Conservation (phyloP, 2,888 invertebrate species). For the Marasmarcha lunaedactyla region DNA sequence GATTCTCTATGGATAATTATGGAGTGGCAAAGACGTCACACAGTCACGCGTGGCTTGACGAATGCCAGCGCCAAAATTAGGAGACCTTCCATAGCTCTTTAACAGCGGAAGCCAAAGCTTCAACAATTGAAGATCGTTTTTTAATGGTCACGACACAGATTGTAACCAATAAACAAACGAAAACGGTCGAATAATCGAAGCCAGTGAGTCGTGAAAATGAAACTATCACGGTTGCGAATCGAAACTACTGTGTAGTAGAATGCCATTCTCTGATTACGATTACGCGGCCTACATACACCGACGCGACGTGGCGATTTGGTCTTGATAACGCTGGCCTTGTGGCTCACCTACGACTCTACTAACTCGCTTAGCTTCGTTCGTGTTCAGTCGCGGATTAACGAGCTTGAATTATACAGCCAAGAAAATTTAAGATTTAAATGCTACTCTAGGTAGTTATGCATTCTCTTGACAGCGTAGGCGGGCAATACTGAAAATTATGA, state of each 20-base stretch:
- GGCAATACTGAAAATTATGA: no score
- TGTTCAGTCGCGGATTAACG: no score
- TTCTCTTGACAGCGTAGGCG: no score
- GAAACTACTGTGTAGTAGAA: slow-evolving; percentile 40
- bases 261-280: background rate
- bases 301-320: slow-evolving; percentile 46
- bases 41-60: slow-evolving; percentile 39
- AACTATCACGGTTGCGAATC: slow-evolving; percentile 56
- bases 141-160: slow-evolving; percentile 30
- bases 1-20: slow-evolving; percentile 38
- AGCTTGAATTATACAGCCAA: no score
- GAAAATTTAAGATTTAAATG: no score
- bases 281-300: slow-evolving; percentile 49
- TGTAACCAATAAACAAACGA: slow-evolving; percentile 31
- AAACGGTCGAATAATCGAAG: slow-evolving; percentile 42
- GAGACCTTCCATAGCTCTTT: slow-evolving; percentile 17
- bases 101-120: background rate
- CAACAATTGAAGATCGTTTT: slow-evolving; percentile 19
- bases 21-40: slow-evolving; percentile 23
- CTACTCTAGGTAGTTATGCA: no score
- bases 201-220: slow-evolving; percentile 57
- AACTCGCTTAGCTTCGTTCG: no score
- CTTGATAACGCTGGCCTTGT: slow-evolving; percentile 58
- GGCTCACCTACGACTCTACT: slow-evolving; percentile 45
- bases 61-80: slow-evolving; percentile 28